A percentile compares a stretch with the other conserved stretches of the same genome.
phyloP scores from a whole-genome alignment of 2,888 invertebrate genomes.

The Dasysyrphus tricinctus region DNA sequence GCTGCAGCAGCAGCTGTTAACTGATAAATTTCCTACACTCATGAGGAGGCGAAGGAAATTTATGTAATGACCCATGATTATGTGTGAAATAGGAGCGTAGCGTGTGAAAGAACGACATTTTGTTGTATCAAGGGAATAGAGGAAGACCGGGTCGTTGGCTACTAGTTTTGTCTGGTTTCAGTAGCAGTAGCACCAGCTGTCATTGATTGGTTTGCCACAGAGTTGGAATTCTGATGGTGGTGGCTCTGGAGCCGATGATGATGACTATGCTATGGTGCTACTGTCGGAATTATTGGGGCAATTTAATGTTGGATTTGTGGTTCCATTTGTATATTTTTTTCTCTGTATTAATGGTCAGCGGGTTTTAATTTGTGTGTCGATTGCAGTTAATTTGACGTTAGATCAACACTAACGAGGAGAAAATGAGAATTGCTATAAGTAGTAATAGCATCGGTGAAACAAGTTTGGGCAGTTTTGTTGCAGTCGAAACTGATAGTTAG shows the following conservation, averaged over 20 bases:
- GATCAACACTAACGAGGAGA: conserved; percentile 43
- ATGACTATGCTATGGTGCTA: conserved; percentile 39
- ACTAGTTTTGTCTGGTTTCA: conserved; percentile 39
- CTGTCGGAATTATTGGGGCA: conserved; percentile 62
- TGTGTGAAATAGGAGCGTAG: conserved; percentile 73
- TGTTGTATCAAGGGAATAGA: conserved; percentile 7
- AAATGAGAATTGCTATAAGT: conserved; percentile 11
- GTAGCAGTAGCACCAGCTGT: conserved; percentile 11
- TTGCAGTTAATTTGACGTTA: conserved; percentile 65
- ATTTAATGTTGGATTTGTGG: conserved; percentile 50
- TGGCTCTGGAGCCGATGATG: background rate
- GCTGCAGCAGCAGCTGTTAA: conserved; percentile 28
- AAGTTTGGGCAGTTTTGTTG: conserved; percentile 17
- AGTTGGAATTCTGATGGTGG: conserved; percentile 31
- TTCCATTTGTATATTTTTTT: conserved; percentile 15
- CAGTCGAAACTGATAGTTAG: conserved; percentile 1
- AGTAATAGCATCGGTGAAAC: background rate
- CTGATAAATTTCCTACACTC: conserved; percentile 62
- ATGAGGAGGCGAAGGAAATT: conserved; percentile 67
- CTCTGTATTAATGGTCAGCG: conserved; percentile 37
- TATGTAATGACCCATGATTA: conserved; percentile 74
- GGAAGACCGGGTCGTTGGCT: conserved; percentile 10
- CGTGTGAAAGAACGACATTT: conserved; percentile 70
- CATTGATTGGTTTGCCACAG: conserved; percentile 28
- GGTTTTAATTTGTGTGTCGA: conserved; percentile 65